phyloP scores from a whole-genome alignment of 2,113 vertebrate genomes.

The Carlito syrichta region DNA sequence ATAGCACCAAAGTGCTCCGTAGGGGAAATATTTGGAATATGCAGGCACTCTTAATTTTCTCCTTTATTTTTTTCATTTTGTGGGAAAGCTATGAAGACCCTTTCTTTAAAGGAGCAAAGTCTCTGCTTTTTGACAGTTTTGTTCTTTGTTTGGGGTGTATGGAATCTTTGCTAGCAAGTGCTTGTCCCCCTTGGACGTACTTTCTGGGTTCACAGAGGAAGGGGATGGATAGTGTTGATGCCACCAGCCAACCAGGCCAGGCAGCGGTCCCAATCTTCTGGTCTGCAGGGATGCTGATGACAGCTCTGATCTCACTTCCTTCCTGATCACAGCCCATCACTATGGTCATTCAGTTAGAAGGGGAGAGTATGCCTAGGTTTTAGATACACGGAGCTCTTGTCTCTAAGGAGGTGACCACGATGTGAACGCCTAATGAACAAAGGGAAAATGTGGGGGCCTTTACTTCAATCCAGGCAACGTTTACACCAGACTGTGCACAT shows the following conservation, averaged over 20 bases:
- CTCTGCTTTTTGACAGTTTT: slow-evolving; percentile 64
- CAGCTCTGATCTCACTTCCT: slow-evolving; percentile 71
- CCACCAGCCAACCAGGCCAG: slow-evolving; percentile 71
- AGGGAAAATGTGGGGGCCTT: background rate
- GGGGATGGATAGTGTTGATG: slow-evolving; percentile 63
- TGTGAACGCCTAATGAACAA: fast-evolving
- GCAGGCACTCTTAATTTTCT: background rate
- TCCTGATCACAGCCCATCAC: background rate
- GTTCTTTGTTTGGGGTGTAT: slow-evolving; percentile 57
- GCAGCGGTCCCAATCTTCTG: slow-evolving; percentile 71
- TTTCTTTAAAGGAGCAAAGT: slow-evolving; percentile 73
- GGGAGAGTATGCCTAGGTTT: background rate
- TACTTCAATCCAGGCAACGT: background rate
- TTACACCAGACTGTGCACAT: background rate
- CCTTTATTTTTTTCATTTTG: slow-evolving; percentile 68
- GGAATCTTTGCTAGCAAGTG: slow-evolving; percentile 65
- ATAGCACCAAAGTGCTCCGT: slow-evolving; percentile 53
- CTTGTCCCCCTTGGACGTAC: slow-evolving; percentile 68
- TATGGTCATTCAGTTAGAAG: background rate
- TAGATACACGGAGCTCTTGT: background rate
- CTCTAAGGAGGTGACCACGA: background rate
- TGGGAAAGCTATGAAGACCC: slow-evolving; percentile 70
- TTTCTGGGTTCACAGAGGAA: slow-evolving; percentile 71
- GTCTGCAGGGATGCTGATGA: slow-evolving; percentile 73
- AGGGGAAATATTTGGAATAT: slow-evolving; percentile 61